A percentile compares a stretch with the other conserved stretches of the same genome.
Conservation (phyloP, 2,888 invertebrate genomes). For the Athripsodes cinereus region DNA sequence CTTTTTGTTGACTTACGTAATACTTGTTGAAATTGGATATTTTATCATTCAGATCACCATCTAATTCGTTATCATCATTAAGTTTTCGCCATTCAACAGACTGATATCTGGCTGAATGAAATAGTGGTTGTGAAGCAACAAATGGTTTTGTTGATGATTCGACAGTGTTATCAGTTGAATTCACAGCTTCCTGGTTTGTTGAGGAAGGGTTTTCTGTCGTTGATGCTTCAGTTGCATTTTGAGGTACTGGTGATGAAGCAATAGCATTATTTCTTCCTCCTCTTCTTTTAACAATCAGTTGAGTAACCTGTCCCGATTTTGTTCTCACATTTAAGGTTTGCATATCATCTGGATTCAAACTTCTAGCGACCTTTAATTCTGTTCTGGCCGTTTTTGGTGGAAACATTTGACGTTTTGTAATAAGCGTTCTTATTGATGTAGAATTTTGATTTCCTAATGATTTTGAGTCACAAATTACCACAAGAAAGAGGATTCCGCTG, state of each 20-base stretch:
- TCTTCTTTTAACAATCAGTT: constrained; percentile 68
- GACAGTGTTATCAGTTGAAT: constrained; percentile 33
- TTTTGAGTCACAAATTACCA: constrained; percentile 26
- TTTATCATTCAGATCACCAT: constrained; percentile 34
- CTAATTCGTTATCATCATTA: constrained; percentile 30
- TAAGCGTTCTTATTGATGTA: constrained; percentile 42
- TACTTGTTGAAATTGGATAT: constrained; percentile 45
- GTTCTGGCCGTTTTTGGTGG: constrained; percentile 57
- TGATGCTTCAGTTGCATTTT: constrained; percentile 33
- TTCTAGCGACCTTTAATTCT: constrained; percentile 69
- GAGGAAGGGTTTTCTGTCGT: constrained; percentile 32
- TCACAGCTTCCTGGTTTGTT: constrained; percentile 11
- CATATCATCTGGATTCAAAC: constrained; percentile 69
- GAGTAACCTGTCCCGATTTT: constrained; percentile 68
- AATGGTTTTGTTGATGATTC: constrained; percentile 44
- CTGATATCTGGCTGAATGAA: not conserved
- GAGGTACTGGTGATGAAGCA: constrained; percentile 36
- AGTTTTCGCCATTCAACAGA: constrained; percentile 43
- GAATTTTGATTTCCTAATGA: constrained; percentile 33
- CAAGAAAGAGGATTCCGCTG: constrained; percentile 40
- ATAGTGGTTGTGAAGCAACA: constrained; percentile 23
- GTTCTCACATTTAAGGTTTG: constrained; percentile 73
- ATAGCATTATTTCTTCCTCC: constrained; percentile 45
- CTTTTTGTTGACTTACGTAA: constrained; percentile 43
- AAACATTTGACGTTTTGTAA: constrained; percentile 30